Base-by-base conservation (phyloP, 2,888 invertebrate genomes). In the Heliconius charithonia region DNA sequence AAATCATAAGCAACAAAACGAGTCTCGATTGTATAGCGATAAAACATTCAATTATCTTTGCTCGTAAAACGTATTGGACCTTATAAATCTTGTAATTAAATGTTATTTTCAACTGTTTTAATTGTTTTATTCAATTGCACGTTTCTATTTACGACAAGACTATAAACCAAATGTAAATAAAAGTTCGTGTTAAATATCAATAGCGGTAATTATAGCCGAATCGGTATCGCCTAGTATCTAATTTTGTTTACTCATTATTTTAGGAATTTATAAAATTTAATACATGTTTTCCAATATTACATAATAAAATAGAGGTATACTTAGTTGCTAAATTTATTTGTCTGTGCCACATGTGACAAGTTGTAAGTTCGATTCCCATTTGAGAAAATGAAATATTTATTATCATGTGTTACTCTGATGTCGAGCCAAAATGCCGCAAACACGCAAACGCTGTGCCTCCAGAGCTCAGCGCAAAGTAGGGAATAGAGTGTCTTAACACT, bases 11-110 rank as follows among this genome's bases (percentile, higher is more conserved):
- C 82, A 79, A 79, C 80, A 82, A 82, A 81, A 76, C 75, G 74
- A 41, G 74, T 41, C 67, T 82, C 80, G 76, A 81, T 82, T 82
- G 77, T 80, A 74, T 79, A 82, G 83, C 80, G 82, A 85, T 85
- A 86, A 87, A 88, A 86, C 86, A 86, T 86, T 87, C 88, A 87
- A 89, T 87, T 77, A 81, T 63, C 79, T 56, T 41, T 66, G 66
- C 72, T 79, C 79, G 71, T 82, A 77, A 78, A 81, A 78, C 65
- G 76, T 76, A 81, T 76, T 80, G 62, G 62, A 77, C 66, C 63
- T 72, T 79, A 79, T 81, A 81, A 81, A 82, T 82, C 80, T 80
- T 67, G 74, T 73, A 78, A 75, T 80, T 76, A 76, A 80, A 81
- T 65, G 73, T 79, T 81, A 83, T 79, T 81, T 80, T 74, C 59